These are phyloP conservation scores for Apteryx mantelli DNA, from an alignment of 2,113 vertebrate species.

Conservation along the genomic window DNA sequence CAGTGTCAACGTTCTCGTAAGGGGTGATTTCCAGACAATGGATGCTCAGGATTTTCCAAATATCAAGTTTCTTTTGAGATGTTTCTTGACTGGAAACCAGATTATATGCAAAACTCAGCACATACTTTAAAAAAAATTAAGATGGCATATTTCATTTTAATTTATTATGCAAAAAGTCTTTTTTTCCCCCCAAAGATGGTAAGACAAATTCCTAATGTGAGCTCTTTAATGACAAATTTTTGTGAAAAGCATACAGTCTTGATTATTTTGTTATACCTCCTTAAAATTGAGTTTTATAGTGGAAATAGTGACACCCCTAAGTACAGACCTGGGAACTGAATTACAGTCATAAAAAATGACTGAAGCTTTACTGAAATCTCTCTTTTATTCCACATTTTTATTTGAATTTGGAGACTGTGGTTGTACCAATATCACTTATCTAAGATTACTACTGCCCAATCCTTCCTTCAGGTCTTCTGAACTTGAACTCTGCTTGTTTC, in stretches of 20 bases:
- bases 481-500: neutral
- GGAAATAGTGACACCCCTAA: neutral
- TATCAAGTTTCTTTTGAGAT: neutral
- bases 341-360: neutral
- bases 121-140: neutral
- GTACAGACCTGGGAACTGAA: neutral
- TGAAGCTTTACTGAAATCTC: neutral
- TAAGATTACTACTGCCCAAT: neutral
- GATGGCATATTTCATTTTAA: neutral
- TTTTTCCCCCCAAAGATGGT: rapidly evolving
- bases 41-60: neutral
- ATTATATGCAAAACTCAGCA: neutral
- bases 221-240: neutral
- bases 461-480: neutral
- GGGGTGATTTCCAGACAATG: neutral
- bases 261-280: neutral
- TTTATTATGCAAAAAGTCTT: neutral
- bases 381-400: neutral
- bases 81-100: neutral
- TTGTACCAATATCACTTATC: neutral
- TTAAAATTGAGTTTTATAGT: neutral
- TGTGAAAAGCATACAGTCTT: neutral
- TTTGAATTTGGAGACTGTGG: neutral
- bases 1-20: neutral
- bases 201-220: neutral